These are phyloP conservation scores for Galerucella calmariensis DNA, from an alignment of 2,888 invertebrate genomes.

Conservation along the genomic window DNA sequence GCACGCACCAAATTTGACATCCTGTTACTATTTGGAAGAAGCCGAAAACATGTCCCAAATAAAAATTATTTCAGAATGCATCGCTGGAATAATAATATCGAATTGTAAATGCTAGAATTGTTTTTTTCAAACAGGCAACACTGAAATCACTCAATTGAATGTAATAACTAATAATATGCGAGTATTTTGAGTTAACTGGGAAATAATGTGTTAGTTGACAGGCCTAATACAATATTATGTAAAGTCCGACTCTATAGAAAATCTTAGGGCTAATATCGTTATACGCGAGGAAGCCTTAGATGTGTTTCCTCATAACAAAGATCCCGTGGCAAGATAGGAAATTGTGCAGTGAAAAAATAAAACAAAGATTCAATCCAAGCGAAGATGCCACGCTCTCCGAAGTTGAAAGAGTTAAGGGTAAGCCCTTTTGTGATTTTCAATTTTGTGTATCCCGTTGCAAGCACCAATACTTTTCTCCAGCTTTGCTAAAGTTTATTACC, in stretches of 20 bases:
- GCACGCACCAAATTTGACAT: too few relatives aligned
- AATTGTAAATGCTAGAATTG: too few relatives aligned
- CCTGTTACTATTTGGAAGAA: too few relatives aligned
- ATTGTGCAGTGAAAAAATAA: not conserved
- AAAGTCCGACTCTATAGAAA: not conserved
- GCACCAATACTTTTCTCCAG: not conserved
- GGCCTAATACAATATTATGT: not conserved
- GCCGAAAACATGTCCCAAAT: too few relatives aligned
- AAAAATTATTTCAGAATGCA: too few relatives aligned
- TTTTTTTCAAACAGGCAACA: too few relatives aligned
- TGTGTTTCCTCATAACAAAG: conserved; percentile 2
- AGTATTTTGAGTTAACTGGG: too few relatives aligned
- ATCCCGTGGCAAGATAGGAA: not conserved
- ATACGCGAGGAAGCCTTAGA: conserved; percentile 17
- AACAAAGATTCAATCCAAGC: conserved; percentile 6
- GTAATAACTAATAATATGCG: too few relatives aligned
- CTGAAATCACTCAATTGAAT: too few relatives aligned
- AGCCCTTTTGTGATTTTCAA: conserved; percentile 18
- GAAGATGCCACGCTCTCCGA: conserved; percentile 44
- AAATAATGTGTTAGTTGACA: too few relatives aligned
- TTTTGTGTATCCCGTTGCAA: conserved; percentile 9
- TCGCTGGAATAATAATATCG: too few relatives aligned
- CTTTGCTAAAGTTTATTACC: not conserved
- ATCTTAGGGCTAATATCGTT: conserved; percentile 7
- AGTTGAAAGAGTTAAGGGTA: conserved; percentile 47